These are phyloP conservation scores for Aphidoletes aphidimyza DNA, from an alignment of 2,888 invertebrate species.

Conservation along the genomic window DNA sequence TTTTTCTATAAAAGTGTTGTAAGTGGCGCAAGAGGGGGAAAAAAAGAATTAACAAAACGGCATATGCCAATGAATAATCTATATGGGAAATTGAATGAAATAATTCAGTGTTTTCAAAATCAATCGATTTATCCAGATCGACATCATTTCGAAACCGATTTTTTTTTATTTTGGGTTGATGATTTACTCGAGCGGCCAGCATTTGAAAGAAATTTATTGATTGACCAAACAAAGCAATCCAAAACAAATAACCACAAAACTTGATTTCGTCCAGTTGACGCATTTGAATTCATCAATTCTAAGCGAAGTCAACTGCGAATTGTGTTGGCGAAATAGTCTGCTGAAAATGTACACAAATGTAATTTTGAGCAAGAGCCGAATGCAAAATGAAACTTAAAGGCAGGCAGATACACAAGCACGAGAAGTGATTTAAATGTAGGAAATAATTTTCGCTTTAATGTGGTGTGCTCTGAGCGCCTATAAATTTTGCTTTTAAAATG, in stretches of 20 bases:
- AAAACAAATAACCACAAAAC: background rate
- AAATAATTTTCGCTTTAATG: background rate
- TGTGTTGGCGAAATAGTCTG: background rate
- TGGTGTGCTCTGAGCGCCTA: background rate
- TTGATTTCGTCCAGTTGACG: background rate
- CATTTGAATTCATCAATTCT: no score
- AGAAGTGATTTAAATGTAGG: conserved; percentile 21
- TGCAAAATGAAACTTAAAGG: background rate
- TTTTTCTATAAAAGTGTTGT: no score
- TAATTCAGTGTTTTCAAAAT: background rate
- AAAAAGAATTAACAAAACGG: background rate
- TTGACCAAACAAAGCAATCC: background rate
- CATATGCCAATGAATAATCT: background rate
- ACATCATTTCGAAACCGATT: conserved; percentile 16
- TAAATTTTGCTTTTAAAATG: background rate
- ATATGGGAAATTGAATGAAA: background rate
- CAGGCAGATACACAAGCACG: background rate
- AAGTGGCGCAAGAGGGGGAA: background rate
- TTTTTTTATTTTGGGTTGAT: background rate
- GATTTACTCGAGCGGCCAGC: background rate
- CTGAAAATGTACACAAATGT: background rate
- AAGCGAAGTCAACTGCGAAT: background rate
- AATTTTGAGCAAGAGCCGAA: background rate
- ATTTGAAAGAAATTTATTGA: background rate
- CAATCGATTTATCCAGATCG: background rate